phyloP scores from a whole-genome alignment of 2,888 invertebrate genomes.

The Melipona beecheii region DNA sequence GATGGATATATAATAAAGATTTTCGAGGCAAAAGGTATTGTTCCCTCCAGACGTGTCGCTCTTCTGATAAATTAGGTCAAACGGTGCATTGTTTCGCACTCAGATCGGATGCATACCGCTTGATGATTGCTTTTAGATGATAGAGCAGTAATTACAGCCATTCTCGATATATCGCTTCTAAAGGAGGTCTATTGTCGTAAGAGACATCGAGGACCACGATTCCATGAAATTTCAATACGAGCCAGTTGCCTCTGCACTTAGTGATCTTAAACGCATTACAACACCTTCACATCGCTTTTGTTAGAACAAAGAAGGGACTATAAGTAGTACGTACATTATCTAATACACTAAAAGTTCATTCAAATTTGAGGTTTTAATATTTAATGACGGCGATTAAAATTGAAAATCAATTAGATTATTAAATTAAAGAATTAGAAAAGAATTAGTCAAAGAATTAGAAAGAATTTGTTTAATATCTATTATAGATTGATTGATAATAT shows the following conservation, averaged over 20 bases:
- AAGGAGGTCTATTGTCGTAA: slow-evolving; percentile 53
- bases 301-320: slow-evolving; percentile 31
- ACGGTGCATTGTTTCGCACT: slow-evolving; percentile 52
- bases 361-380: too few relatives aligned
- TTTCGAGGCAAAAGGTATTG: slow-evolving; percentile 15
- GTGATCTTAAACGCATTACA: slow-evolving; percentile 65
- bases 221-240: slow-evolving; percentile 55
- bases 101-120: slow-evolving; percentile 35
- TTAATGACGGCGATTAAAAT: too few relatives aligned
- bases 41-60: slow-evolving; percentile 5
- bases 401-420: too few relatives aligned
- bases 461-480: too few relatives aligned
- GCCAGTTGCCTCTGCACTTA: slow-evolving; percentile 61
- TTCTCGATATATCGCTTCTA: slow-evolving; percentile 48
- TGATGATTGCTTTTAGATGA: slow-evolving; percentile 61
- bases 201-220: slow-evolving; percentile 40
- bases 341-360: slow-evolving; percentile 40
- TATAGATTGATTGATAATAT: too few relatives aligned
- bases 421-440: too few relatives aligned
- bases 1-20: slow-evolving; percentile 11
- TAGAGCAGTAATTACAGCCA: slow-evolving; percentile 59
- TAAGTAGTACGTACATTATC: slow-evolving; percentile 29
- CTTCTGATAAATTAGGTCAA: slow-evolving; percentile 41
- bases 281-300: slow-evolving; percentile 41
- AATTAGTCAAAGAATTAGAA: too few relatives aligned